Base-by-base conservation (phyloP, 2,113 vertebrate species). In the Paralichthys olivaceus region DNA sequence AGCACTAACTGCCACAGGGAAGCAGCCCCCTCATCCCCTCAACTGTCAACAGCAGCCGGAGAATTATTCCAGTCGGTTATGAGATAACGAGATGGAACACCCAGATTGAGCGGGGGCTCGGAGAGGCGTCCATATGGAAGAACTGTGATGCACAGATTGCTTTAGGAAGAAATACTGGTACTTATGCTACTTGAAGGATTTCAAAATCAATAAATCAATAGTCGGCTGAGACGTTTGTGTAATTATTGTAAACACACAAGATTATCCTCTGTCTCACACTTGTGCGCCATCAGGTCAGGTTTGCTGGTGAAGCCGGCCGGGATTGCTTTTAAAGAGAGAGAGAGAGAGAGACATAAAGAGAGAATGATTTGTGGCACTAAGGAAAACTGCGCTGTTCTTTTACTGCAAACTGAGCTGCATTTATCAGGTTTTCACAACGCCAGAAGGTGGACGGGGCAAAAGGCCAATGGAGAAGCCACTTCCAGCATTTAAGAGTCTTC, bases 351-450 rank as follows among this genome's bases (percentile, higher is more conserved):
- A 56, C 9, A 56, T 15, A 25, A 14, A 56, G 23, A 68, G 53
- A 43, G 72, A 77, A 57, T 56, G 75, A 76, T 70, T 72, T 58
- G n/a, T 56, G 49, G 49, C 49, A 53, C 49, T 8, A 22, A 53
- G 49, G 49, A 53, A 53, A 53, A 22, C 49, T 14, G 9, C 56
- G 34, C 63, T 37, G 28, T 51, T 78, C 55, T 58, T 68, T 71
- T 32, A 43, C 65, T 43, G 51, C 55, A 68, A 83, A 77, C 69
- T 4, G 71, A 72, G 62, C 71, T 70, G 56, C 25, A 84, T 7
- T 22, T 17, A 58, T 70, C 58, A 40, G 47, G 60, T 70, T 80
- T 73, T 19, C 40, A 43, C 53, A 22, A 22, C 4, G 25, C 22
- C 59, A 54, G 28, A 15, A 64, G 60, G 64, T 63, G 28, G 34